These are phyloP conservation scores for Strix aluco DNA, from an alignment of 2,113 vertebrate genomes.

Conservation along the genomic window DNA sequence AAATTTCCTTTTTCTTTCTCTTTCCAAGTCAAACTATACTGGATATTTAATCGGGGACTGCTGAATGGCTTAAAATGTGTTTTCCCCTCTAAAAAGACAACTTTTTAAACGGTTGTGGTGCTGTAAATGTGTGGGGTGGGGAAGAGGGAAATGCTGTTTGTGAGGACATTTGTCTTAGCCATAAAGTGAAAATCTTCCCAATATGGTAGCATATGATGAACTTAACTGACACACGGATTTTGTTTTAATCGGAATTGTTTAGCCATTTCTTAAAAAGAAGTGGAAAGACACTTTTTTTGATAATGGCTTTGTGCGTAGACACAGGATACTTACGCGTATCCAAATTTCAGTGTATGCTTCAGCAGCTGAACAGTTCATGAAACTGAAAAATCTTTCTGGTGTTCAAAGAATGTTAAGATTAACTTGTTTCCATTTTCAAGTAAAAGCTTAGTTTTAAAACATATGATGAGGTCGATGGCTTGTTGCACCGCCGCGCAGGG, in stretches of 20 bases:
- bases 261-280: neutral
- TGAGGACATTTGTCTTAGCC: neutral
- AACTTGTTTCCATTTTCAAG: constrained; percentile 57
- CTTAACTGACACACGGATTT: neutral
- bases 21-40: neutral
- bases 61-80: neutral
- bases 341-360: neutral
- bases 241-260: neutral
- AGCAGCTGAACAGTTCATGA: neutral
- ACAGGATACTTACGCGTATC: accelerated
- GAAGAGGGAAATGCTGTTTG: neutral
- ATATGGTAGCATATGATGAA: neutral
- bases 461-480: constrained; percentile 46
- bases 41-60: neutral
- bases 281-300: neutral
- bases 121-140: neutral
- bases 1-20: neutral
- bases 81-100: neutral
- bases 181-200: neutral
- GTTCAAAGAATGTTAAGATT: neutral
- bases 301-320: neutral
- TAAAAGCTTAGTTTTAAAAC: constrained; percentile 37
- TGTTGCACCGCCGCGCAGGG: neutral
- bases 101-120: neutral
- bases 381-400: neutral